Conservation (phyloP, 1,140 invertebrate genomes). For the Plodia interpunctella region DNA sequence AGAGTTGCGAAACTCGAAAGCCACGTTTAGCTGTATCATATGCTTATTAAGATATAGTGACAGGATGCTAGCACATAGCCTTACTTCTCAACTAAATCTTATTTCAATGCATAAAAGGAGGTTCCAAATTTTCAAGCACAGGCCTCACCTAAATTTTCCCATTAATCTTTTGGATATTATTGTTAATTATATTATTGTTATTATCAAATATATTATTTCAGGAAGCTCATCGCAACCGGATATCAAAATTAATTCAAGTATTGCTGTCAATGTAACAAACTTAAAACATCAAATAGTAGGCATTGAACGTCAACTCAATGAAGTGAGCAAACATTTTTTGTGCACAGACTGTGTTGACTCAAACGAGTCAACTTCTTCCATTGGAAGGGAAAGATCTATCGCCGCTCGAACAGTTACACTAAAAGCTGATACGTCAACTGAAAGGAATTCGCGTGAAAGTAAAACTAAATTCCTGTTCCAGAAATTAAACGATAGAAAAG, state of each 20-base stretch:
- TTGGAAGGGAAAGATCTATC: slow-evolving; percentile 1
- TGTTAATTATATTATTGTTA: background rate
- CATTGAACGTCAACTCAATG: slow-evolving; percentile 49
- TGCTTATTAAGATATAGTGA: too few species aligned
- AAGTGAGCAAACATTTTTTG: slow-evolving; percentile 43
- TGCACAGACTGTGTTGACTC: slow-evolving; percentile 27
- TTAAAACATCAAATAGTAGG: slow-evolving; percentile 52
- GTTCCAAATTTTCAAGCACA: too few species aligned
- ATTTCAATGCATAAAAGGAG: too few species aligned
- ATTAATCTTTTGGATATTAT: too few species aligned
- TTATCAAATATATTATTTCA: slow-evolving; percentile 26
- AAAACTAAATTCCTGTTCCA: slow-evolving; percentile 49
- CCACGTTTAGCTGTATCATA: too few species aligned
- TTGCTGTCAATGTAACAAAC: slow-evolving; percentile 48
- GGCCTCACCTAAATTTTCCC: too few species aligned
- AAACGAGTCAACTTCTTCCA: slow-evolving; percentile 17
- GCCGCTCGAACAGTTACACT: slow-evolving; percentile 17
- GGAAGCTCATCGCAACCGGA: slow-evolving; percentile 47
- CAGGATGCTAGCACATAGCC: too few species aligned
- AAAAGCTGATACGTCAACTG: slow-evolving; percentile 23
- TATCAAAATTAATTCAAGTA: slow-evolving; percentile 49
- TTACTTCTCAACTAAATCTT: too few species aligned
- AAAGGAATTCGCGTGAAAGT: slow-evolving; percentile 18
- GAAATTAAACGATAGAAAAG: slow-evolving; percentile 30
- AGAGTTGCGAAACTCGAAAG: too few species aligned